These are phyloP conservation scores for Cydia strobilella DNA, from an alignment of 1,140 invertebrate genomes.

Conservation along the genomic window DNA sequence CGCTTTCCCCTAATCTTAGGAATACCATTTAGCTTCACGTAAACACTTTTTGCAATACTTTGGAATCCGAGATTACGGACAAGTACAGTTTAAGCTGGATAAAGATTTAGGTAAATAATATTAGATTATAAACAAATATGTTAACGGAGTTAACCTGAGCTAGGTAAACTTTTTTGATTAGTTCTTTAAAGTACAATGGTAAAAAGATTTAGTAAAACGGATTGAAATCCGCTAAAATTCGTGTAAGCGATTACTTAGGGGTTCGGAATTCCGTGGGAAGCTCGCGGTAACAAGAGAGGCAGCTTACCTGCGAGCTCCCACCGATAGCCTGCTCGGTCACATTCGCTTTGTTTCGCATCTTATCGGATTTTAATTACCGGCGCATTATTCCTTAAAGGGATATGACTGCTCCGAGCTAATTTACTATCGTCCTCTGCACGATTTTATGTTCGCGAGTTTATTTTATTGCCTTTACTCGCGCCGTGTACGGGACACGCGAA, in stretches of 20 bases:
- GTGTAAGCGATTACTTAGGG: conserved; percentile 18
- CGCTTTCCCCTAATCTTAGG: conserved; percentile 50
- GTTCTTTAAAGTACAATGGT: conserved; percentile 60
- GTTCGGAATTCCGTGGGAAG: conserved; percentile 27
- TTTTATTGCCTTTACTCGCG: conserved; percentile 52
- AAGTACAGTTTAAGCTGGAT: conserved; percentile 71
- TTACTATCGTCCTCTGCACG: conserved; percentile 60
- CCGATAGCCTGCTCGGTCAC: conserved; percentile 47
- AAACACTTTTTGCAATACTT: conserved; percentile 57
- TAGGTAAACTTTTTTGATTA: conserved; percentile 46
- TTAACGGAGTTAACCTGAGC: conserved; percentile 52
- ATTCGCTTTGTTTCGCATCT: conserved; percentile 74
- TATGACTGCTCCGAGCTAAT: conserved; percentile 66
- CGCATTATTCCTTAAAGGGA: conserved; percentile 74
- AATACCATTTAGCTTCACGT: conserved; percentile 62
- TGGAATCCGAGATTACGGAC: conserved; percentile 53
- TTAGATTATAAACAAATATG: conserved; percentile 73
- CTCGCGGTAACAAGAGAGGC: not conserved
- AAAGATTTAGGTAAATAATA: conserved; percentile 73
- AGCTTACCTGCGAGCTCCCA: conserved; percentile 17
- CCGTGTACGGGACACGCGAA: conserved; percentile 40
- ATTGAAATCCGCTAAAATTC: conserved; percentile 32
- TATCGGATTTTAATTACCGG: conserved; percentile 79
- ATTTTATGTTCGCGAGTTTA: conserved; percentile 63
- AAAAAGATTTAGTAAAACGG: conserved; percentile 54